These are phyloP conservation scores for Stichopus chloronotus DNA, from an alignment of 35 echinoderm and acorn worm species.

Conservation along the genomic window DNA sequence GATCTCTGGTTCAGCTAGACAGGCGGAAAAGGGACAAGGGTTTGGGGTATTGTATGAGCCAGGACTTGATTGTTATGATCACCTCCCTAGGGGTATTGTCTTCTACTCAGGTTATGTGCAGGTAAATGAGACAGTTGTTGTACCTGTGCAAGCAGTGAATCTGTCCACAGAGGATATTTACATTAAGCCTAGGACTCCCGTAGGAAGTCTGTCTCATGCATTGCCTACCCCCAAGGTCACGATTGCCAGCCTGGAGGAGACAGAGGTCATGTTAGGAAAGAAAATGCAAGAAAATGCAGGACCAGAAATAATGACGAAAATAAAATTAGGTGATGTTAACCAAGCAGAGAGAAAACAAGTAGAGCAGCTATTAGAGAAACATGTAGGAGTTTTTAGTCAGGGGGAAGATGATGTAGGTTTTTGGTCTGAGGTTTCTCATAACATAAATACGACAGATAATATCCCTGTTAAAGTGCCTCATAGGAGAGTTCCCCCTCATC, in stretches of 20 bases:
- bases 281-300: too few relatives aligned
- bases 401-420: slow-evolving; percentile 52
- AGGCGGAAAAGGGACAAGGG: neutral
- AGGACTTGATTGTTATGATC: neutral
- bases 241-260: too few relatives aligned
- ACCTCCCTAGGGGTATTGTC: neutral
- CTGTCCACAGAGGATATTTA: neutral
- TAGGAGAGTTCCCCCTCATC: slow-evolving; percentile 48
- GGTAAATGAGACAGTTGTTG: neutral
- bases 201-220: neutral
- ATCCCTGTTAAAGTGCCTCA: slow-evolving; percentile 35
- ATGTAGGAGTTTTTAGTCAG: slow-evolving; percentile 28
- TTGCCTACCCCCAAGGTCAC: too few relatives aligned
- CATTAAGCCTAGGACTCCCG: neutral
- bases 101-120: slow-evolving; percentile 8
- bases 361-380: neutral
- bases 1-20: slow-evolving; percentile 7
- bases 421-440: slow-evolving; percentile 13
- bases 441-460: slow-evolving; percentile 26
- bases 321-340: neutral
- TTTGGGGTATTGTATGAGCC: slow-evolving; percentile 15
- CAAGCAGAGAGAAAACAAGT: neutral
- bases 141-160: neutral
- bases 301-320: too few relatives aligned
- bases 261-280: too few relatives aligned